Evolutionary conservation across 2,113 vertebrate genomes (phyloP), one percentile per base, ranked within the genome.

Genomic region (Syrrhaptes paradoxus): DNA sequence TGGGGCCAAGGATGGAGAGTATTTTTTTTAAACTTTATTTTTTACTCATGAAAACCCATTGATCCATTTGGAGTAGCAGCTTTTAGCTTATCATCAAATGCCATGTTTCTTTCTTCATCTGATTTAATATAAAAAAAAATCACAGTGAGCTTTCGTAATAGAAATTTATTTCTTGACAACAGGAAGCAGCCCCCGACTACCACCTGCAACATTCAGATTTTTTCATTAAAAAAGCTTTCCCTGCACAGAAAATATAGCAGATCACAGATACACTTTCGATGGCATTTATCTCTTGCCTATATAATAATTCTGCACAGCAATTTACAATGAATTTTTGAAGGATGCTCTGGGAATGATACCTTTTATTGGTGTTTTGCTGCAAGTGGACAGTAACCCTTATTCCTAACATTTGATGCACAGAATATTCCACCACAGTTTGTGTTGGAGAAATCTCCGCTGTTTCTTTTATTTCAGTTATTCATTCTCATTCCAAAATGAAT

Each of bases 161-260:
- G 31, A 92, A 74, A 84, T 65, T 25, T 75, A 59, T 86, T 87
- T 71, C 43, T 89, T 84, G 83, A 90, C 57, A 96, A 84, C 61
- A 83, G 89, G 91, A 95, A 95, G 72, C 90, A 94, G 55, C 87
- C 58, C n/a, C 63, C 13, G 1, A 68, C 34, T 90, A 25, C 65
- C 88, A 95, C 93, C 88, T 93, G 90, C 52, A 89, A 38, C 41
- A 34, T 75, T 71, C 65, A 57, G 28, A 52, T 67, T 78, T 93
- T 61, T 90, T 9, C 45, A 51, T 67, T 71, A n/a, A 90, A 84
- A 73, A 88, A 68, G 2, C 22, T 66, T 70, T 75, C 49, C 31
- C 32, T 65, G 48, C 38, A 52, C 38, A 90, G 38, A 89, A 92
- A 73, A 55, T 17, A n/a, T 0, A 71, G 11, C 38, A 84, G 12